These are phyloP conservation scores for Cantharis rufa DNA, from an alignment of 2,888 invertebrate species.

Conservation along the genomic window DNA sequence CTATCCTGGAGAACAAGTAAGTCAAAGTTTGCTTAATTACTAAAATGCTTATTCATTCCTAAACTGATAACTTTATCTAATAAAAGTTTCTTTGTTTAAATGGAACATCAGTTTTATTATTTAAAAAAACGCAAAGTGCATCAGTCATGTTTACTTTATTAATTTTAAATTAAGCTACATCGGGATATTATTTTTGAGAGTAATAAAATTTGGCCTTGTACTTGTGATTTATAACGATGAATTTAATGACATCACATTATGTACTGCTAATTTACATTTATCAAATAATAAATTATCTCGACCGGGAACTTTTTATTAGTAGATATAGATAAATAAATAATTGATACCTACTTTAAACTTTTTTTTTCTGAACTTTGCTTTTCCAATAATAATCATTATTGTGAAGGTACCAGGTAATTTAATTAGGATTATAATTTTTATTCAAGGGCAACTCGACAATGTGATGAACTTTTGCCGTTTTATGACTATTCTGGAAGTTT, in stretches of 20 bases:
- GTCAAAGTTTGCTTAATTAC: conserved; percentile 9
- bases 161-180: not conserved
- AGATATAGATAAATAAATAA: not conserved
- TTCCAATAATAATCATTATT: not conserved
- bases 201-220: not conserved
- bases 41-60: not conserved
- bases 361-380: not conserved
- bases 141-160: not conserved
- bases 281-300: not conserved
- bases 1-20: conserved; percentile 78
- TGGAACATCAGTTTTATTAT: not conserved
- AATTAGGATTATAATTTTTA: not conserved
- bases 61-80: not conserved
- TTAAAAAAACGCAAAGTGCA: not conserved
- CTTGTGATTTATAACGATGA: not conserved
- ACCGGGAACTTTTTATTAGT: not conserved
- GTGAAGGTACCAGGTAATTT: not conserved
- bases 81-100: not conserved
- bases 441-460: not conserved
- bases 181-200: not conserved
- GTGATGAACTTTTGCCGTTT: not conserved
- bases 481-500: no score
- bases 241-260: not conserved
- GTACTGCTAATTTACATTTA: not conserved
- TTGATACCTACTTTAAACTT: not conserved